These are phyloP conservation scores for Bradysia coprophila DNA, from an alignment of 1,140 invertebrate species.

Conservation along the genomic window DNA sequence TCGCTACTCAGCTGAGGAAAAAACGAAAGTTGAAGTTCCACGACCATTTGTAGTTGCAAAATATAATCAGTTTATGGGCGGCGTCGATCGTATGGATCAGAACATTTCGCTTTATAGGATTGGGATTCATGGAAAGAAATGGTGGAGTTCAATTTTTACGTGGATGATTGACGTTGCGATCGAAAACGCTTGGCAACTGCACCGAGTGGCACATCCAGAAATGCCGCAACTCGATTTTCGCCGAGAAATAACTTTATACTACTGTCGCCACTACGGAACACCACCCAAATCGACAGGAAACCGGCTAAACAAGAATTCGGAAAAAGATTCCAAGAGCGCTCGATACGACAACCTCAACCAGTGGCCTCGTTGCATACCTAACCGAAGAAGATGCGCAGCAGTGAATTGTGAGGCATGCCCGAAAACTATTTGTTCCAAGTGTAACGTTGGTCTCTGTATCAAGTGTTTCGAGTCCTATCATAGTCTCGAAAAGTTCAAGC, in stretches of 20 bases:
- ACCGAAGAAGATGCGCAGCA: constrained; percentile 2
- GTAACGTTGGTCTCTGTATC: constrained; percentile 7
- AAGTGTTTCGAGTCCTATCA: too few relatives aligned
- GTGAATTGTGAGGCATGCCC: constrained; percentile 3
- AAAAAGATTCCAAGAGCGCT: neutral
- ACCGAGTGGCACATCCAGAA: constrained; percentile 3
- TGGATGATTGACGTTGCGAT: constrained; percentile 13
- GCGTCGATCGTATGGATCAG: constrained; percentile 11
- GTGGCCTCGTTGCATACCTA: neutral
- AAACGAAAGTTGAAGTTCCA: neutral
- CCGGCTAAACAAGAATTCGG: neutral
- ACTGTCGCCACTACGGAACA: constrained; percentile 4
- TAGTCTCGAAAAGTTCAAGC: too few relatives aligned
- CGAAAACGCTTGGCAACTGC: constrained; percentile 10
- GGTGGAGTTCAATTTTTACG: constrained; percentile 13
- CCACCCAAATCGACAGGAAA: constrained; percentile 1
- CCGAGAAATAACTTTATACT: constrained; percentile 2
- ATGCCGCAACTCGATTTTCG: neutral
- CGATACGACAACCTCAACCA: neutral
- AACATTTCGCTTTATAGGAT: constrained; percentile 10
- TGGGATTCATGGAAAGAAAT: constrained; percentile 12
- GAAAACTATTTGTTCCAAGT: constrained; percentile 4
- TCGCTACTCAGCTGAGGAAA: constrained; percentile 1
- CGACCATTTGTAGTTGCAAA: constrained; percentile 6
- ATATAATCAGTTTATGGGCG: constrained; percentile 13